Percentiles rank a stretch among this genome's conserved stretches.
phyloP scores from a whole-genome alignment of 2,113 vertebrate genomes.

The Sminthopsis crassicaudata region DNA sequence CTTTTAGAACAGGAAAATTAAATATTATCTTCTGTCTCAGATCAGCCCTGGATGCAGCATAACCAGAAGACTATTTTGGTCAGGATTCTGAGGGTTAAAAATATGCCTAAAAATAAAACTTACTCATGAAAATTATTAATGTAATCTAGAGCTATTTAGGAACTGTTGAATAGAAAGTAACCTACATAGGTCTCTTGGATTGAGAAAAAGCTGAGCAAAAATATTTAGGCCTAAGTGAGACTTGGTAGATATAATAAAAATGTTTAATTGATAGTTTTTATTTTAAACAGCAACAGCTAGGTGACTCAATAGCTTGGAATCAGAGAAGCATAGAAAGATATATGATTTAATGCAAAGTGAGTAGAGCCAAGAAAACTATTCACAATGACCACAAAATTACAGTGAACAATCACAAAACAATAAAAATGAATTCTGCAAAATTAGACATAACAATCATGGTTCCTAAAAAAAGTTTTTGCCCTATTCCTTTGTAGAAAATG shows the following conservation, averaged over 20 bases:
- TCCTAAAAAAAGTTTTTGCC: not conserved
- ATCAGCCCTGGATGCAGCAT: not conserved
- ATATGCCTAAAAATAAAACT: not conserved
- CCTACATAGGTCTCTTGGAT: not conserved
- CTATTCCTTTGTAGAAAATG: too few relatives aligned
- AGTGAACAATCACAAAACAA: not conserved
- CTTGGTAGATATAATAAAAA: not conserved
- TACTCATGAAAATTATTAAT: not conserved
- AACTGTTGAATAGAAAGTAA: not conserved
- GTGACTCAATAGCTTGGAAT: not conserved
- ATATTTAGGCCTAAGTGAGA: not conserved
- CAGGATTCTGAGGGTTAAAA: not conserved
- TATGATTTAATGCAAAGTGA: not conserved
- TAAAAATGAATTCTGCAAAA: not conserved
- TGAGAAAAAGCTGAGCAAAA: not conserved
- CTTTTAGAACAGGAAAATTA: not conserved
- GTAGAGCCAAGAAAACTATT: not conserved
- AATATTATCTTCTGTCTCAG: not conserved
- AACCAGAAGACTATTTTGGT: not conserved
- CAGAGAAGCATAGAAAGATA: not conserved
- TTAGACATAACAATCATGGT: not conserved
- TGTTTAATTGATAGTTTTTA: not conserved
- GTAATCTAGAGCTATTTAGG: not conserved
- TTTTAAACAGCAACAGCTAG: not conserved
- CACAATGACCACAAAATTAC: not conserved